A percentile compares a stretch with the other conserved stretches of the same genome.
Evolutionary conservation across 2,113 vertebrate species (phyloP).

Genomic region (Rhodinocichla rosea): DNA sequence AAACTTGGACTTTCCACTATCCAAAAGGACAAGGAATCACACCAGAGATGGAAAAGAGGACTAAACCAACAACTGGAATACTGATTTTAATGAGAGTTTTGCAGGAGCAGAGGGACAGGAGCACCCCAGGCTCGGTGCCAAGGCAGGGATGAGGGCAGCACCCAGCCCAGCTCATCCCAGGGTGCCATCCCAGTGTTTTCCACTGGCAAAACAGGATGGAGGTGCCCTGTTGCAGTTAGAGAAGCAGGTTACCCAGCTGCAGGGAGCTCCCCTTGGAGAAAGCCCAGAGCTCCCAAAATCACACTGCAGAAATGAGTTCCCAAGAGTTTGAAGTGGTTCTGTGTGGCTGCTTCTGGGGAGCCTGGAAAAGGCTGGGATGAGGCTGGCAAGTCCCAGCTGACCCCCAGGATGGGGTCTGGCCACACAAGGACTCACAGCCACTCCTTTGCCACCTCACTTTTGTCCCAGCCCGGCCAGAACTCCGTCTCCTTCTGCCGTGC

Average conservation of each 20-base stretch:
- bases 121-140: not conserved
- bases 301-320: not conserved
- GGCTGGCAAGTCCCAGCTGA: not conserved
- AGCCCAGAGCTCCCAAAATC: not conserved
- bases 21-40: not conserved
- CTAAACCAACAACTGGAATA: not conserved
- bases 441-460: not conserved
- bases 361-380: not conserved
- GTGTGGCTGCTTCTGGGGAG: rapidly evolving
- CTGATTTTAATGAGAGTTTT: not conserved
- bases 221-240: not conserved
- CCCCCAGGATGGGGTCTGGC: not conserved
- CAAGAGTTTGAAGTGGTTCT: not conserved
- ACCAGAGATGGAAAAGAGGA: not conserved
- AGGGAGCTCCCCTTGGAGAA: not conserved
- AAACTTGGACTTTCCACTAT: not conserved
- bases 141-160: not conserved
- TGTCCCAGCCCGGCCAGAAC: rapidly evolving
- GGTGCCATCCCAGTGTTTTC: not conserved
- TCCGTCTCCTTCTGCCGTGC: rapidly evolving
- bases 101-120: not conserved
- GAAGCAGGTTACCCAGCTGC: rapidly evolving
- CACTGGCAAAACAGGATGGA: not conserved
- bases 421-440: rapidly evolving
- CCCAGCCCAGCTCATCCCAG: not conserved